phyloP scores from a whole-genome alignment of 1,140 invertebrate species.

The Tachypleus tridentatus region DNA sequence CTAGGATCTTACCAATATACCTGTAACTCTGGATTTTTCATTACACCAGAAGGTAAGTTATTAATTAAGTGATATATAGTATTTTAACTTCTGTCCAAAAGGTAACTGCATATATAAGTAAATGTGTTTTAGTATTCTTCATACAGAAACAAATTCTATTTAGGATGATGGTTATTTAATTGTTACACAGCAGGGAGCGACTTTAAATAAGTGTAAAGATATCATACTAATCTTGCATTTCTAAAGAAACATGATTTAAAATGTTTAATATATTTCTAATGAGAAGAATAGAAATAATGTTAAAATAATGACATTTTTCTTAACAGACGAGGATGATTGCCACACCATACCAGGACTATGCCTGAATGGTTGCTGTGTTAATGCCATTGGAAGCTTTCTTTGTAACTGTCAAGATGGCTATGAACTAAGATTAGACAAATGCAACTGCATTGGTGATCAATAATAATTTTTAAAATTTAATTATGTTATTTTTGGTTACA shows the following conservation, averaged over 20 bases:
- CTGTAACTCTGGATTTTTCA: slow-evolving; percentile 64
- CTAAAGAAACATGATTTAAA: too few species aligned
- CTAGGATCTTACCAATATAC: slow-evolving; percentile 63
- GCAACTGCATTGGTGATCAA: slow-evolving; percentile 40
- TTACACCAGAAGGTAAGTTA: slow-evolving; percentile 72
- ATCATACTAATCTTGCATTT: too few species aligned
- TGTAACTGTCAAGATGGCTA: slow-evolving; percentile 65
- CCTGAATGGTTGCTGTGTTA: slow-evolving; percentile 73
- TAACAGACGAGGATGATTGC: slow-evolving; percentile 47
- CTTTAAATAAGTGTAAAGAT: too few species aligned
- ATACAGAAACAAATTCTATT: too few species aligned
- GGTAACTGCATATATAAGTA: too few species aligned
- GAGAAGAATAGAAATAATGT: slow-evolving; percentile 2
- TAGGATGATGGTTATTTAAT: too few species aligned
- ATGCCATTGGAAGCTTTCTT: slow-evolving; percentile 64
- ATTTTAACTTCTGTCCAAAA: too few species aligned
- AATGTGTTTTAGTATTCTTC: too few species aligned
- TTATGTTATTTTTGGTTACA: too few species aligned
- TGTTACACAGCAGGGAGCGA: too few species aligned
- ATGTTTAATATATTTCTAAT: too few species aligned
- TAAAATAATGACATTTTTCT: slow-evolving; percentile 13
- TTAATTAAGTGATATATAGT: too few species aligned
- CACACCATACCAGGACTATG: slow-evolving; percentile 39
- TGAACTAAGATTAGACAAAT: slow-evolving; percentile 53
- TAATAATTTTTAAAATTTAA: slow-evolving; percentile 10